Conservation (phyloP, 2,797 vertebrate genomes). For the Sciaenops ocellatus region DNA sequence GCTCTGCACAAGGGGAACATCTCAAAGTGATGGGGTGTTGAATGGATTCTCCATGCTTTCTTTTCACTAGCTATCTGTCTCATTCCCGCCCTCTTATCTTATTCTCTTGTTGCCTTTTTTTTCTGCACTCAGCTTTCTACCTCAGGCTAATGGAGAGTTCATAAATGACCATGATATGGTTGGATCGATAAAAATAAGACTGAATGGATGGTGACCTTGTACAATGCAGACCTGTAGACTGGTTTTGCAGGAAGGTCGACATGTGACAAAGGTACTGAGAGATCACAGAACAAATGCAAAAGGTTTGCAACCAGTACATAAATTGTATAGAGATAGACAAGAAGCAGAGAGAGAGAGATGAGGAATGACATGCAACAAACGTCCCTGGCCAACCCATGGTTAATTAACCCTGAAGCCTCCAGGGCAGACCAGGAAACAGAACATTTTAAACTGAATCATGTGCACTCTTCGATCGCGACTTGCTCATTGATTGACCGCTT, state of each 20-base stretch:
- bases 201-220: slow-evolving; percentile 1
- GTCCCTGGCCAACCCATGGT: not conserved
- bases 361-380: not conserved
- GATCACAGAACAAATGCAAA: not conserved
- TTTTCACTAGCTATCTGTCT: slow-evolving; percentile 31
- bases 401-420: not conserved
- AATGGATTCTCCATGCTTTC: slow-evolving; percentile 42
- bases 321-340: not conserved
- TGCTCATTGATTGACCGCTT: not conserved
- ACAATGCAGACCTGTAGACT: not conserved
- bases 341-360: not conserved
- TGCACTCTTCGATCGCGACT: not conserved
- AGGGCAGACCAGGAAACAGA: not conserved
- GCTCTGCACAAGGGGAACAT: slow-evolving; percentile 32
- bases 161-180: slow-evolving; percentile 9
- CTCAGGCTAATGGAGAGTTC: slow-evolving; percentile 23
- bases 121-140: slow-evolving; percentile 14
- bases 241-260: not conserved
- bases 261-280: not conserved
- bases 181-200: not conserved
- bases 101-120: slow-evolving; percentile 32
- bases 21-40: slow-evolving; percentile 41
- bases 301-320: too few relatives aligned
- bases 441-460: not conserved
- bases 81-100: slow-evolving; percentile 6